Evolutionary conservation across 2,113 vertebrate species (phyloP).

Genomic region (Brevimyrus niger): DNA sequence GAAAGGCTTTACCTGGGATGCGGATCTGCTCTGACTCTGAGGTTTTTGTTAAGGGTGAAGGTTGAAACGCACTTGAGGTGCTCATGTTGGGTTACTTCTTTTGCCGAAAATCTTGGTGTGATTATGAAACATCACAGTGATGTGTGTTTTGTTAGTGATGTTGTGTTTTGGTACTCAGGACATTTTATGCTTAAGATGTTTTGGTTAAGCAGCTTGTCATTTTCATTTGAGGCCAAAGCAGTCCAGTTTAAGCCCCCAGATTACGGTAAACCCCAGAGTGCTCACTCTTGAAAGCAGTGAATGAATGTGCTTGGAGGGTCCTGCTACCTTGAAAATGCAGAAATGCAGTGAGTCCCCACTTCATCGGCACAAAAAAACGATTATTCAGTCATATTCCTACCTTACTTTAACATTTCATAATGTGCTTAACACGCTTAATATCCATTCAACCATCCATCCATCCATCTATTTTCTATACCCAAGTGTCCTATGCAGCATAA

Average conservation of each 20-base stretch:
- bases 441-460: neutral
- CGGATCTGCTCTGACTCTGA: neutral
- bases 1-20: neutral
- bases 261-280: neutral
- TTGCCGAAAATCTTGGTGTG: neutral
- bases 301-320: neutral
- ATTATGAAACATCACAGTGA: neutral
- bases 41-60: neutral
- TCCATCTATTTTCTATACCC: neutral
- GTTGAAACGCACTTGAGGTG: neutral
- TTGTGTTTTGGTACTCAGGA: neutral
- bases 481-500: neutral
- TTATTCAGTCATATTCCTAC: neutral
- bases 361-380: neutral
- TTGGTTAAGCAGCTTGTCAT: neutral
- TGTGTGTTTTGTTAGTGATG: neutral
- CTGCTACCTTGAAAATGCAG: neutral
- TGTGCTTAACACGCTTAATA: neutral
- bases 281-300: neutral
- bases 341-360: neutral
- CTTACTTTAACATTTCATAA: neutral
- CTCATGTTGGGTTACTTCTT: neutral
- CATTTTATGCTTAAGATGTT: neutral
- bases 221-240: neutral
- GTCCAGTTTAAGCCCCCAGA: neutral